Percentiles rank a stretch among this genome's conserved stretches.
Evolutionary conservation across 2,113 vertebrate genomes (phyloP).

Genomic region (Uropsilus gracilis): DNA sequence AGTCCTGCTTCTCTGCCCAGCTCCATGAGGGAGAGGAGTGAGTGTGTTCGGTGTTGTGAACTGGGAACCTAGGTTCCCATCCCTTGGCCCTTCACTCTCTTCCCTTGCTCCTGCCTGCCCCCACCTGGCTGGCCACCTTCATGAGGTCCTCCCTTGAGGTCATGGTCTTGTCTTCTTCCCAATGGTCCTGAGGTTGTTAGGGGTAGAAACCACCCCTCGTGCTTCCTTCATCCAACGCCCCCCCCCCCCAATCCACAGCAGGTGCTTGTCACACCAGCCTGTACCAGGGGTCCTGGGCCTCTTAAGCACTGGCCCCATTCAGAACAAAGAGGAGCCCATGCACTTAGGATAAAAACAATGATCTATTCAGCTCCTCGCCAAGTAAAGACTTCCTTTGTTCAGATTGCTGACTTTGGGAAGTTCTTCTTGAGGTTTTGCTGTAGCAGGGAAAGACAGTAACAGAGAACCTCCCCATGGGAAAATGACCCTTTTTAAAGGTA

Average conservation of each 20-base stretch:
- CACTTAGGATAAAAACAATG: neutral
- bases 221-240: neutral
- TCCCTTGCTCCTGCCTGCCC: rapidly evolving
- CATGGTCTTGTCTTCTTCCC: neutral
- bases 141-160: rapidly evolving
- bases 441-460: conserved; percentile 35
- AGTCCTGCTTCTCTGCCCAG: neutral
- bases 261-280: neutral
- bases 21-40: neutral
- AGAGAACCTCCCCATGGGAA: conserved; percentile 40
- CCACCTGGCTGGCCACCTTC: neutral
- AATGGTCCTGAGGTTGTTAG: neutral
- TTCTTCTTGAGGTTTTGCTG: conserved; percentile 67
- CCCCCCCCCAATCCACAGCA: neutral
- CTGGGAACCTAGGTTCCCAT: neutral
- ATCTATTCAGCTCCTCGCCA: neutral
- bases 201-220: neutral
- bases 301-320: neutral
- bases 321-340: neutral
- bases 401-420: conserved; percentile 65
- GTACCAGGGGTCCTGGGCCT: neutral
- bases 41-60: neutral
- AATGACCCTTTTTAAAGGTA: conserved; percentile 13
- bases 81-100: rapidly evolving
- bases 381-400: conserved; percentile 64